These are phyloP conservation scores for Caprella mutica DNA, from an alignment of 2,888 invertebrate genomes.

Conservation along the genomic window DNA sequence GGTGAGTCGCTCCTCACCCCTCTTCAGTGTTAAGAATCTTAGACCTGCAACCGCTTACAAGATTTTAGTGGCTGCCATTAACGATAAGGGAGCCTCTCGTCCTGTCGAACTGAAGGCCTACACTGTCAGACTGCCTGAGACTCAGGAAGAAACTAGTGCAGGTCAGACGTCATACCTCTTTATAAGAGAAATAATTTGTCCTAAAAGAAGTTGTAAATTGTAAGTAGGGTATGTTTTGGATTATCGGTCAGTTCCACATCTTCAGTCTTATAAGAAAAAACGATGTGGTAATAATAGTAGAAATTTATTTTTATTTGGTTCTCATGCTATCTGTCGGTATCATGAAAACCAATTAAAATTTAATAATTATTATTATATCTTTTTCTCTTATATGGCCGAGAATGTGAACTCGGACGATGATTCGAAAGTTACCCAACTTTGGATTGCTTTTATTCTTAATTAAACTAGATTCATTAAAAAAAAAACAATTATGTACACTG, in stretches of 20 bases:
- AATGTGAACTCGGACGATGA: too few relatives aligned
- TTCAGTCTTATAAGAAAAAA: too few relatives aligned
- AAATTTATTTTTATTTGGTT: not conserved
- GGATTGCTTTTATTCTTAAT: not conserved
- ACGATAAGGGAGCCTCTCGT: constrained; percentile 25
- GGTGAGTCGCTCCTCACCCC: constrained; percentile 16
- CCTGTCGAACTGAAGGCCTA: constrained; percentile 25
- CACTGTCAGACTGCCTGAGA: constrained; percentile 19
- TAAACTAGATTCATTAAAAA: not conserved
- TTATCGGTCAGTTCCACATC: too few relatives aligned
- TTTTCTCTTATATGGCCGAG: too few relatives aligned
- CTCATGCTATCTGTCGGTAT: too few relatives aligned
- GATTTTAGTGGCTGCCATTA: constrained; percentile 20
- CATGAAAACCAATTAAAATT: not conserved
- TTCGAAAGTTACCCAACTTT: not conserved
- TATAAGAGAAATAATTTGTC: too few relatives aligned
- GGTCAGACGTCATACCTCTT: constrained; percentile 10
- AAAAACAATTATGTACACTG: not conserved
- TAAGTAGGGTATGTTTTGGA: too few relatives aligned
- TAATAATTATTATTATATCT: too few relatives aligned
- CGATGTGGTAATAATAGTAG: not conserved
- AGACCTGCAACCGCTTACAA: constrained; percentile 30
- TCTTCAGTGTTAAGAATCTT: constrained; percentile 26
- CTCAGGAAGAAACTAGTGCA: constrained; percentile 28
- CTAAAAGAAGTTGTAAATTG: not conserved